A percentile compares a stretch with the other conserved stretches of the same genome.
These are phyloP conservation scores for Steinernema hermaphroditum DNA, from an alignment of 2,888 invertebrate species.

Conservation along the genomic window DNA sequence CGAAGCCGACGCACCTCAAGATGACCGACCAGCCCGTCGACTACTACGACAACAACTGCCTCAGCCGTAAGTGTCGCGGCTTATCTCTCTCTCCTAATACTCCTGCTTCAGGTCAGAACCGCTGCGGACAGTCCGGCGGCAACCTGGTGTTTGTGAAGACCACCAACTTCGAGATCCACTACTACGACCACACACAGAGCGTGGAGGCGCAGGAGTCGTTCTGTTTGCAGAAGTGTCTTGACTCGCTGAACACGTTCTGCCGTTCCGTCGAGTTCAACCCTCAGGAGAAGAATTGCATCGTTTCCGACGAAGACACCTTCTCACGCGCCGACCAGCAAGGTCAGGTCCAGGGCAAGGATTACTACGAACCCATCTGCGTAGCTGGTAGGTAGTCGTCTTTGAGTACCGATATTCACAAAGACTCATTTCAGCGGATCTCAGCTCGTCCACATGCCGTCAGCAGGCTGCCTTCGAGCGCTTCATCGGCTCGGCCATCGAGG, in stretches of 20 bases:
- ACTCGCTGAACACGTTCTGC: constrained; percentile 67
- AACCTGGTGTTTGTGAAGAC: constrained; percentile 67
- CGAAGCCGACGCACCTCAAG: constrained; percentile 69
- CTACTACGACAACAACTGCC: constrained; percentile 72
- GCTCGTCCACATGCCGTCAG: constrained; percentile 66
- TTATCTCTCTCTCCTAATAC: not conserved
- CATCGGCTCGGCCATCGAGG: constrained; percentile 65
- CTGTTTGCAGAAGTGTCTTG: constrained; percentile 66
- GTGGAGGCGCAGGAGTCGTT: constrained; percentile 66
- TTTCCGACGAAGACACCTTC: constrained; percentile 66
- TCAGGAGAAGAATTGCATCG: constrained; percentile 66
- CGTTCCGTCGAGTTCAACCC: constrained; percentile 66
- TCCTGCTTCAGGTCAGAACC: constrained; percentile 60
- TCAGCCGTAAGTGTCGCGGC: constrained; percentile 67
- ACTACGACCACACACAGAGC: constrained; percentile 66
- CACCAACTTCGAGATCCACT: constrained; percentile 66
- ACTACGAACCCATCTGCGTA: constrained; percentile 67
- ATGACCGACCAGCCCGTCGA: constrained; percentile 69
- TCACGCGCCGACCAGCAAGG: constrained; percentile 67
- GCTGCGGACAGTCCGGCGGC: constrained; percentile 66
- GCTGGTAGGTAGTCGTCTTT: constrained; percentile 50
- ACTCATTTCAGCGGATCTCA: constrained; percentile 62
- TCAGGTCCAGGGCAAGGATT: constrained; percentile 64
- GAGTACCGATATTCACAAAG: too few relatives aligned
- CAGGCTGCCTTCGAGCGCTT: constrained; percentile 66